Conservation (phyloP, 2,797 vertebrate genomes). For the Uromys caudimaculatus region DNA sequence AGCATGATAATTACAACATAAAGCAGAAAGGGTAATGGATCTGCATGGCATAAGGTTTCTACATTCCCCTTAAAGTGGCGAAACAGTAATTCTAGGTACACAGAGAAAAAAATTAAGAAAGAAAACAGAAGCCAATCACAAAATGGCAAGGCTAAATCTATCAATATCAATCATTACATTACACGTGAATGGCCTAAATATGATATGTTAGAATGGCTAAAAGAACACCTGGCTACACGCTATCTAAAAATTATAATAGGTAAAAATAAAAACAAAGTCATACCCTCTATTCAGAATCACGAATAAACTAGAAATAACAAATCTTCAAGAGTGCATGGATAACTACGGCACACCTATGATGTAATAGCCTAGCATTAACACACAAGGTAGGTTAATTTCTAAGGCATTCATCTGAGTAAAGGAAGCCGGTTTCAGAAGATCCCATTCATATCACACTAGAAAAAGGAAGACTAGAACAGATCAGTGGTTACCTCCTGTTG, state of each 20-base stretch:
- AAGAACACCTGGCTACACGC: neutral
- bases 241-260: slow-evolving; percentile 44
- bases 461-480: slow-evolving; percentile 55
- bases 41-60: neutral
- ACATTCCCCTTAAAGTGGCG: slow-evolving; percentile 11
- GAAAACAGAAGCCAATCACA: slow-evolving; percentile 14
- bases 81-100: slow-evolving; percentile 57
- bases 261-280: slow-evolving; percentile 38
- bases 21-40: neutral
- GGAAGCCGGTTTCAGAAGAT: slow-evolving; percentile 28
- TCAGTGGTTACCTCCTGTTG: neutral
- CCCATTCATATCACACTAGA: neutral
- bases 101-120: neutral
- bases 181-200: slow-evolving; percentile 52
- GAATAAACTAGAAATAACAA: slow-evolving; percentile 42
- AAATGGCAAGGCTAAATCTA: slow-evolving; percentile 43
- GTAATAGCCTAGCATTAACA: slow-evolving; percentile 26
- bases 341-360: slow-evolving; percentile 27
- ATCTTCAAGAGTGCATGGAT: slow-evolving; percentile 15
- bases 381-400: neutral
- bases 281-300: slow-evolving; percentile 34
- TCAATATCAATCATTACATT: slow-evolving; percentile 46
- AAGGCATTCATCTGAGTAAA: slow-evolving; percentile 34
- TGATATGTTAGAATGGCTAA: neutral
- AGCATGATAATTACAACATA: neutral